These are phyloP conservation scores for Myotis yumanensis DNA, from an alignment of 2,113 vertebrate genomes.

Conservation along the genomic window DNA sequence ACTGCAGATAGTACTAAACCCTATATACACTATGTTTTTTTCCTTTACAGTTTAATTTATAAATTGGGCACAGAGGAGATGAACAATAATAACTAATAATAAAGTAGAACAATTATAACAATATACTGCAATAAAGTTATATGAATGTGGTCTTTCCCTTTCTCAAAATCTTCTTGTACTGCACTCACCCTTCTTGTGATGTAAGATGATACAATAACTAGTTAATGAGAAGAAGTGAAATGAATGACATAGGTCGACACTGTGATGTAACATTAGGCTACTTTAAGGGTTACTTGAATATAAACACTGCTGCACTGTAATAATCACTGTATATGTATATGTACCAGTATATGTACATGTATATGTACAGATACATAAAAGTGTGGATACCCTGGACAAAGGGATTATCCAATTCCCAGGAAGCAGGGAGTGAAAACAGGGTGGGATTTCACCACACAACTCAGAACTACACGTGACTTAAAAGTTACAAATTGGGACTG, in stretches of 20 bases:
- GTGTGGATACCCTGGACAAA: not conserved
- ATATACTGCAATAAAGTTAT: not conserved
- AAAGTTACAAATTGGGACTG: not conserved
- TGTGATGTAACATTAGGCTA: not conserved
- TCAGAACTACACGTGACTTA: not conserved
- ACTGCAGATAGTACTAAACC: not conserved
- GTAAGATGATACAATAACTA: not conserved
- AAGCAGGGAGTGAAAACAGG: not conserved
- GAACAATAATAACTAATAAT: not conserved
- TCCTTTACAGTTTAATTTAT: not conserved
- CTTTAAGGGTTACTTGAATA: not conserved
- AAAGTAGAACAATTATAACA: not conserved
- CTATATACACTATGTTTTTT: not conserved
- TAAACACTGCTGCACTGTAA: not conserved
- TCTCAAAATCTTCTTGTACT: not conserved
- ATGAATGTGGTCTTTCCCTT: not conserved
- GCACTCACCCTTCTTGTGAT: not conserved
- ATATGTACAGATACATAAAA: not conserved
- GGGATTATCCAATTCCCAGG: not conserved
- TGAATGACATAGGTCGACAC: too few relatives aligned
- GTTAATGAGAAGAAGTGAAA: not conserved
- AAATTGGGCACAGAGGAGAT: not conserved
- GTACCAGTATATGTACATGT: not conserved
- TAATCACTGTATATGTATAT: not conserved
- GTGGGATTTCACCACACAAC: not conserved